phyloP scores from a whole-genome alignment of 2,888 invertebrate species.

The Drosophila mimetica region DNA sequence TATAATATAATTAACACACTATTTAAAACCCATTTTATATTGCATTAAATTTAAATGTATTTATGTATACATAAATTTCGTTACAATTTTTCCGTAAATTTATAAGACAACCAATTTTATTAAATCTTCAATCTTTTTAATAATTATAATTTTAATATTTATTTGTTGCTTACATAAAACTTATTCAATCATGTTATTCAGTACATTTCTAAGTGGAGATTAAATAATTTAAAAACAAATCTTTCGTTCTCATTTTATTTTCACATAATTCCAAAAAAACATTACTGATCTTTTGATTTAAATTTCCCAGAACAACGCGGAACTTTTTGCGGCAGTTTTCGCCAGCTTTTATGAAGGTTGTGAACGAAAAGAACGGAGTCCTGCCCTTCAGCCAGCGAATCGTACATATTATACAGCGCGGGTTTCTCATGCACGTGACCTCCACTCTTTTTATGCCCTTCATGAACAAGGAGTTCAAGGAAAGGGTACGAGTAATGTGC shows the following conservation, averaged over 20 bases:
- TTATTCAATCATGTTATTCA: too few species aligned
- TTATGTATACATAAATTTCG: too few species aligned
- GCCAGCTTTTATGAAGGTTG: conserved; percentile 72
- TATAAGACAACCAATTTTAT: too few species aligned
- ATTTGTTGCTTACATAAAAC: not conserved
- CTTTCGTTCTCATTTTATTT: too few species aligned
- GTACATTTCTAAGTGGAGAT: too few species aligned
- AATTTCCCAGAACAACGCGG: conserved; percentile 70
- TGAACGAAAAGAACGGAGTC: conserved; percentile 80
- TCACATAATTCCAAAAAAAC: too few species aligned
- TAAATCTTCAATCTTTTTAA: not conserved
- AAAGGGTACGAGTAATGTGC: conserved; percentile 62
- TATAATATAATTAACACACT: too few species aligned
- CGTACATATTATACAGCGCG: conserved; percentile 81
- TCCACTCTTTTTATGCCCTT: conserved; percentile 80
- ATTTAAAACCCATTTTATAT: too few species aligned
- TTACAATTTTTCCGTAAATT: too few species aligned
- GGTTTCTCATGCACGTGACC: conserved; percentile 79
- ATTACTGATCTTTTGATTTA: too few species aligned
- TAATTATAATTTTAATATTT: not conserved
- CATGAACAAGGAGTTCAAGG: conserved; percentile 80
- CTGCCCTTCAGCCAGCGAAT: conserved; percentile 78
- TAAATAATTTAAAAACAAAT: too few species aligned
- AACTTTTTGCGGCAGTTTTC: conserved; percentile 77
- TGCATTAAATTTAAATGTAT: too few species aligned